These are phyloP conservation scores for Morelia viridis DNA, from an alignment of 2,797 vertebrate genomes.

Conservation along the genomic window DNA sequence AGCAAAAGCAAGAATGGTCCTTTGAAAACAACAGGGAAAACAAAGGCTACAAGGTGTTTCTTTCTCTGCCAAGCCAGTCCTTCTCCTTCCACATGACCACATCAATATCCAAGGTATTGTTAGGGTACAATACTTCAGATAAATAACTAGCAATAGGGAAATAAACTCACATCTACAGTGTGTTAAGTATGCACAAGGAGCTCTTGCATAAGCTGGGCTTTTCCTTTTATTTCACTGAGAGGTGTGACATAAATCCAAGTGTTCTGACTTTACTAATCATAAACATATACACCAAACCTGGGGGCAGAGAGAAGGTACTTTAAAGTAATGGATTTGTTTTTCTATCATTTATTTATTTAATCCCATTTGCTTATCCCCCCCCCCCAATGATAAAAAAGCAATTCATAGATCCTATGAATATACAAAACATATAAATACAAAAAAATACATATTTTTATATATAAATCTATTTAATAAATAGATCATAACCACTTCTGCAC, in stretches of 20 bases:
- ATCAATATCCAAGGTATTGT: not conserved
- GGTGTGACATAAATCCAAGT: not conserved
- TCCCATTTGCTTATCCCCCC: not conserved
- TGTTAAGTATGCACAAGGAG: not conserved
- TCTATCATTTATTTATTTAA: not conserved
- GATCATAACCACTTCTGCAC: not conserved
- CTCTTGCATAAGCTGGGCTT: not conserved
- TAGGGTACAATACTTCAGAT: not conserved
- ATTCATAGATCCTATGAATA: not conserved
- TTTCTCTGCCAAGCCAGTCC: no score
- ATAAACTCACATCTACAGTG: not conserved
- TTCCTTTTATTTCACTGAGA: not conserved
- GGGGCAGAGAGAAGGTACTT: not conserved
- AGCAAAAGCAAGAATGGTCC: no score
- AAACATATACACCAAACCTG: not conserved
- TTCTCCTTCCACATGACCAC: no score
- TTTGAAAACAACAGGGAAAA: no score
- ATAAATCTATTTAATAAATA: not conserved
- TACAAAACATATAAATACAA: not conserved
- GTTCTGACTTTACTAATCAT: not conserved
- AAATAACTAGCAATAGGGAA: not conserved
- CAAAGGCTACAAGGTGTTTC: no score
- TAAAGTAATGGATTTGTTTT: not conserved
- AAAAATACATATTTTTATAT: not conserved
- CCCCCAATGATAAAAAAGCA: not conserved